These are phyloP conservation scores for Tursiops truncatus DNA, from an alignment of 2,113 vertebrate genomes.

Conservation along the genomic window DNA sequence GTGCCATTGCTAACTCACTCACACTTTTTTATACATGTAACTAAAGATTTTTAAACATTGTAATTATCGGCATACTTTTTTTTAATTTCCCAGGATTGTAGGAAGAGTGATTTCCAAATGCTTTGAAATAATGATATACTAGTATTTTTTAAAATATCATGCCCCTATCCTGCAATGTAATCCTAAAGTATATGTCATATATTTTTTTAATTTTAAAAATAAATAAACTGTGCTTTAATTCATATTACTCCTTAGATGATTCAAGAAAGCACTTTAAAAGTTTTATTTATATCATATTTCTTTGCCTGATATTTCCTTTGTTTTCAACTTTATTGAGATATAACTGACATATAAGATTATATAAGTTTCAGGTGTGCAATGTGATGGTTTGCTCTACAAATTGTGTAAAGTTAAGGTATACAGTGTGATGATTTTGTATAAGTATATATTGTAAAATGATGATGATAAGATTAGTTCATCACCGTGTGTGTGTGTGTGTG, in stretches of 20 bases:
- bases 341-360: neutral
- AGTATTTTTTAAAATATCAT: neutral
- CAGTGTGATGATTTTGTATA: neutral
- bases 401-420: neutral
- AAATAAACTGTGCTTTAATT: neutral
- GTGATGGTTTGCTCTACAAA: neutral
- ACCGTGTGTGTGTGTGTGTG: neutral
- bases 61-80: neutral
- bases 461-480: neutral
- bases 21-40: neutral
- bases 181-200: neutral
- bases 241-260: neutral
- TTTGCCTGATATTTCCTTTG: neutral
- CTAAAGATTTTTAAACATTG: neutral
- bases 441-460: neutral
- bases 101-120: neutral
- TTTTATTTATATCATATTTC: neutral
- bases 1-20: neutral
- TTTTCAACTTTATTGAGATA: neutral
- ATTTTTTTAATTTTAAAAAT: neutral
- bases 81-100: neutral
- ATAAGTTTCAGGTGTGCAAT: neutral
- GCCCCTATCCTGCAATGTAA: neutral
- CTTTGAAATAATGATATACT: neutral
- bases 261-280: neutral